Evolutionary conservation across 2,888 invertebrate genomes (phyloP).

Genomic region (Oxycera nigricornis): DNA sequence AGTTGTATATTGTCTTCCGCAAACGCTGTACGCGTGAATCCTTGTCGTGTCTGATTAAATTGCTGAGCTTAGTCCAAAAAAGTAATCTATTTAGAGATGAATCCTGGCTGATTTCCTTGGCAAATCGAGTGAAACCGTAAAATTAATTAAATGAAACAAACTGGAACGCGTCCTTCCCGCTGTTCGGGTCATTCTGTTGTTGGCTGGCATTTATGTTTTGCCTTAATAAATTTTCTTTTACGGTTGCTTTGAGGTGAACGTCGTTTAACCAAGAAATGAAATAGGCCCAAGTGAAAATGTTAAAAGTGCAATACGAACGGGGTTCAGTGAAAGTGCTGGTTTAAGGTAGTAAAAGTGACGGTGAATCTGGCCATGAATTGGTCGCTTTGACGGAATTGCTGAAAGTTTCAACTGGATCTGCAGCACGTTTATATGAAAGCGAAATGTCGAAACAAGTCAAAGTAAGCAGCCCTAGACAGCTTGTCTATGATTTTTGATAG

Average conservation of each 20-base stretch:
- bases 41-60: constrained; percentile 26
- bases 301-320: not conserved
- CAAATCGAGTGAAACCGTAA: not conserved
- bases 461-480: constrained; percentile 38
- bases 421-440: constrained; percentile 11
- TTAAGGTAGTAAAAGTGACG: constrained; percentile 11
- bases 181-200: not conserved
- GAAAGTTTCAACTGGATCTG: not conserved
- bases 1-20: constrained; percentile 51
- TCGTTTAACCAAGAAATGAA: too few relatives aligned
- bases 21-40: constrained; percentile 45
- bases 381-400: constrained; percentile 6
- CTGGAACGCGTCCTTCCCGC: too few relatives aligned
- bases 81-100: not conserved
- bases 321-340: not conserved
- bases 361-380: constrained; percentile 6
- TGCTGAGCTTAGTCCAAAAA: not conserved
- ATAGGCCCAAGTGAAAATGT: constrained; percentile 4
- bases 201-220: not conserved
- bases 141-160: too few relatives aligned
- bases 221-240: not conserved
- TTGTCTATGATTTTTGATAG: constrained; percentile 13
- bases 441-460: constrained; percentile 43
- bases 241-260: too few relatives aligned
- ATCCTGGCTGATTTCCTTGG: not conserved